Evolutionary conservation across 2,888 invertebrate genomes (phyloP).

Genomic region (Microctonus aethiopoides): DNA sequence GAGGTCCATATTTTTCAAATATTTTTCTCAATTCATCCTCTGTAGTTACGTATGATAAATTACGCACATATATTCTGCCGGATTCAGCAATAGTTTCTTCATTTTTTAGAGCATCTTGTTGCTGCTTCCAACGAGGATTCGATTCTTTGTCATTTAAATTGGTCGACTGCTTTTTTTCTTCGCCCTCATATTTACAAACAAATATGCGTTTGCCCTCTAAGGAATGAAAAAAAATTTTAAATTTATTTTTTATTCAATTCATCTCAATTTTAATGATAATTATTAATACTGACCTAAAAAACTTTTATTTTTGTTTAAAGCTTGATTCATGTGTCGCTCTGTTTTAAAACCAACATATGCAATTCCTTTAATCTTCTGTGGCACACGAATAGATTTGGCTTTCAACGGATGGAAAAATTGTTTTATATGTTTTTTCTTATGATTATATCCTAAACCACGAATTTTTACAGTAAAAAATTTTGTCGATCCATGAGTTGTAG

Average conservation of each 20-base stretch:
- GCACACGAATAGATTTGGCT: constrained; percentile 82
- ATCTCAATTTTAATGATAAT: constrained; percentile 3
- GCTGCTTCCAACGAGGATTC: constrained; percentile 72
- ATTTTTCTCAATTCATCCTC: constrained; percentile 86
- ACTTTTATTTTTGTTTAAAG: constrained; percentile 84
- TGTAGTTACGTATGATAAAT: constrained; percentile 86
- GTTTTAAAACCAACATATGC: constrained; percentile 92
- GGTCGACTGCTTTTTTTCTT: constrained; percentile 63
- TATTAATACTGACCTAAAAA: constrained; percentile 76
- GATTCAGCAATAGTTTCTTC: constrained; percentile 89
- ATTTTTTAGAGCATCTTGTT: constrained; percentile 74
- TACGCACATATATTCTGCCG: constrained; percentile 92
- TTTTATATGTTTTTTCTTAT: constrained; percentile 85
- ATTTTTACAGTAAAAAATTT: constrained; percentile 77
- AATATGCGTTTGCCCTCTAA: constrained; percentile 75
- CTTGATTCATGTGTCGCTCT: constrained; percentile 82
- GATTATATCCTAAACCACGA: constrained; percentile 80
- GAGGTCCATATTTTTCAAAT: constrained; percentile 87
- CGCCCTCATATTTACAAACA: constrained; percentile 69
- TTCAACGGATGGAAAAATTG: constrained; percentile 86
- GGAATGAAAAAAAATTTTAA: constrained; percentile 24
- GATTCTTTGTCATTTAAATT: constrained; percentile 47
- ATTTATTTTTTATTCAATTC: constrained; percentile 27
- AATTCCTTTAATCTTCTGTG: constrained; percentile 81
- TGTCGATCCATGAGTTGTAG: constrained; percentile 46